phyloP scores from a whole-genome alignment of 2,888 invertebrate genomes.

The Pegoplata infirma region DNA sequence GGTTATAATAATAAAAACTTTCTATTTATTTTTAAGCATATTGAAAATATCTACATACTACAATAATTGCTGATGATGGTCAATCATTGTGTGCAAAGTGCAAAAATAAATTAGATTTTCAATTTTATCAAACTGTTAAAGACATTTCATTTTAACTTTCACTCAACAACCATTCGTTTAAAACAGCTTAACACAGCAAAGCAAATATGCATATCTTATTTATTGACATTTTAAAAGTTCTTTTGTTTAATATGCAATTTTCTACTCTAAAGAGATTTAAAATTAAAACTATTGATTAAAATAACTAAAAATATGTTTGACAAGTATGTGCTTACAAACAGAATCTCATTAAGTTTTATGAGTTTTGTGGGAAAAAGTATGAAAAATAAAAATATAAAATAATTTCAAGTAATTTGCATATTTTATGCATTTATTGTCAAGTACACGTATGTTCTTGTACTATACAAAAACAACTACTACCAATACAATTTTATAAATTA shows the following conservation, averaged over 20 bases:
- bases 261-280: background rate
- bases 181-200: conserved; percentile 4
- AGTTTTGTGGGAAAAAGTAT: background rate
- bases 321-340: background rate
- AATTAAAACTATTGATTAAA: background rate
- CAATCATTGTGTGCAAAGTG: conserved; percentile 28
- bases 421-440: too few species aligned
- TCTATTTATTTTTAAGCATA: background rate
- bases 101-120: background rate
- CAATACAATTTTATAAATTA: too few species aligned
- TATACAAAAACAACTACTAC: too few species aligned
- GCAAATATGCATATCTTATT: background rate
- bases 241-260: conserved; percentile 11
- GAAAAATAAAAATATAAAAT: too few species aligned
- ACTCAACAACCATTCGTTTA: conserved; percentile 2
- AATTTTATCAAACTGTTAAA: conserved; percentile 15
- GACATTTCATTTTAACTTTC: conserved; percentile 26
- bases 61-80: conserved; percentile 14
- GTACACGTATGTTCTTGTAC: too few species aligned
- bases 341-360: conserved; percentile 13
- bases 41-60: background rate
- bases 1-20: background rate
- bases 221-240: conserved; percentile 26
- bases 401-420: too few species aligned
- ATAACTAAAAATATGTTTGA: background rate